Base-by-base conservation (phyloP, 2,888 invertebrate genomes). In the Hedychridium roseum region DNA sequence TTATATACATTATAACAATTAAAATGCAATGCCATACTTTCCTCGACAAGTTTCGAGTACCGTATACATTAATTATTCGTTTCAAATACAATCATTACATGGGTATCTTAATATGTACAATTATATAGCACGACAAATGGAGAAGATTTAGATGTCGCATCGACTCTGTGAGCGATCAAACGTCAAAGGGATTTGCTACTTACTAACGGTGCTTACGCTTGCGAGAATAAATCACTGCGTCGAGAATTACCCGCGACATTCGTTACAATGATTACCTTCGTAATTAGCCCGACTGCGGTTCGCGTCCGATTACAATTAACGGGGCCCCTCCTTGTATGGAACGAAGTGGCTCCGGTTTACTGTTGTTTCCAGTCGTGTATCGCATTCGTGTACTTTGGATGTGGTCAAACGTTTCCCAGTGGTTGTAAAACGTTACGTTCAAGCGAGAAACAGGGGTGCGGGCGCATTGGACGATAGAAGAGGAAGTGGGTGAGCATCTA, bases 181-280 rank as follows among this genome's bases (percentile, higher is more conserved):
- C n/a, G n/a, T n/a, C n/a, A n/a, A n/a, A n/a, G n/a, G n/a, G n/a
- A n/a, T n/a, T n/a, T n/a, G n/a, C n/a, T n/a, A n/a, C n/a, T n/a
- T n/a, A n/a, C n/a, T n/a, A n/a, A n/a, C n/a, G n/a, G n/a, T n/a
- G n/a, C n/a, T n/a, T n/a, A n/a, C n/a, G n/a, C n/a, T n/a, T n/a
- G n/a, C n/a, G n/a, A 23, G 23, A 23, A 23, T 23, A 23, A 23
- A 23, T 23, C 23, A 23, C 23, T 23, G 23, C 4, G 4, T 9
- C 5, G 9, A 23, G 23, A 23, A 23, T 23, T 23, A 20, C 14
- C 23, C 51, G 51, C 54, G 57, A 57, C 62, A 64, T 60, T 64
- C 65, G 63, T 63, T 63, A 63, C 61, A 57, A 63, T 62, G 65
- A 64, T 65, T 64, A 62, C 63, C 54, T 54, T 59, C 59, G 62